Percentiles rank a stretch among this genome's conserved stretches.
Conservation (phyloP, 2,888 invertebrate species). For the Harpagoxenus sublaevis region DNA sequence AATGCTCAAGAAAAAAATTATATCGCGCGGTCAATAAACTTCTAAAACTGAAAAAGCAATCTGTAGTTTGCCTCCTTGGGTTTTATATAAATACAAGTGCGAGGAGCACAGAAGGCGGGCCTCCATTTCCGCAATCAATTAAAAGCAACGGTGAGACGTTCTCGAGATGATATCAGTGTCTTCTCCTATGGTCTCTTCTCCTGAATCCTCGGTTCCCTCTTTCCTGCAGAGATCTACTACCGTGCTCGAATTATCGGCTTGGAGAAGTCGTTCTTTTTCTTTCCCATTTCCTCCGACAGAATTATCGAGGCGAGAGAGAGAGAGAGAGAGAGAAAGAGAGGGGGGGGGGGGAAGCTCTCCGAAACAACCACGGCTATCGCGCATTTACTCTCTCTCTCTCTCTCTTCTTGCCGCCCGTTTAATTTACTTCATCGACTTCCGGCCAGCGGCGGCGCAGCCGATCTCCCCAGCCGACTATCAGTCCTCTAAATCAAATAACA, state of each 20-base stretch:
- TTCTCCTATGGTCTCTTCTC: conserved; percentile 8
- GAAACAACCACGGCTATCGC: conserved; percentile 31
- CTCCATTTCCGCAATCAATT: conserved; percentile 45
- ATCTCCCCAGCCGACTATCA: conserved; percentile 65
- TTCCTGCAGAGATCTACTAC: conserved; percentile 7
- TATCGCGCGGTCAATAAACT: background rate
- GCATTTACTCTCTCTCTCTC: conserved; percentile 22
- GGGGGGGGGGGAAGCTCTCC: background rate
- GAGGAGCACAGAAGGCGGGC: background rate
- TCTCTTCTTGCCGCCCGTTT: conserved; percentile 67
- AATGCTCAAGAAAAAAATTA: background rate
- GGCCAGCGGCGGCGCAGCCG: conserved; percentile 43
- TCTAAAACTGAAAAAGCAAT: conserved; percentile 20
- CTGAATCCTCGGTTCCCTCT: background rate
- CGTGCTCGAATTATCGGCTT: conserved; percentile 67
- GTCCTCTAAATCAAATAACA: conserved; percentile 74
- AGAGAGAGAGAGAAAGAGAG: background rate
- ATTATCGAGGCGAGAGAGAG: conserved; percentile 33
- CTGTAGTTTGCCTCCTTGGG: background rate
- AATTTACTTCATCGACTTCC: conserved; percentile 70
- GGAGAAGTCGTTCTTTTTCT: conserved; percentile 52
- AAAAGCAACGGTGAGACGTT: conserved; percentile 46
- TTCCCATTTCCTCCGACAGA: conserved; percentile 41
- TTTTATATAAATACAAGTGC: conserved; percentile 2
- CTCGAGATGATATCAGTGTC: conserved; percentile 54